Base-by-base conservation (phyloP, 2,888 invertebrate species). In the Campopleginae sp. region DNA sequence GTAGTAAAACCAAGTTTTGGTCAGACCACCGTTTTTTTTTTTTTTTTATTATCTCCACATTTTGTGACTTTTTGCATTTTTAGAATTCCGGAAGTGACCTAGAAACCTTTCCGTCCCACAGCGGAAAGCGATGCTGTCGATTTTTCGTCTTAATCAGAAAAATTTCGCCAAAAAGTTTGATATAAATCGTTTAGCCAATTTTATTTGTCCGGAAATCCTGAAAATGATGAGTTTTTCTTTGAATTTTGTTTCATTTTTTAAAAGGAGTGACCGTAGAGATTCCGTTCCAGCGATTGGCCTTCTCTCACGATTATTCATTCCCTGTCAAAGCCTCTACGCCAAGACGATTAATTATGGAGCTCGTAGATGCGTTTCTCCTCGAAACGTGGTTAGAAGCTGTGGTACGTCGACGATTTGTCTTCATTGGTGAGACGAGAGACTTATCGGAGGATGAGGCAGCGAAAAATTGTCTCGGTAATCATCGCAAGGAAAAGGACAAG, bases 331-430 rank as follows among this genome's bases (percentile, higher is more conserved):
- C 76, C 61, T 70, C 48, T 58, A 68, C 74, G 71, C n/a, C 48
- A 65, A 61, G 84, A 89, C 90, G 89, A 92, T 92, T 92, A 92
- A 92, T 92, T 91, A 91, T 88, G 48, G 71, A 70, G 81, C 79
- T 68, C 70, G 88, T 88, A 83, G 74, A 74, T 46, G 72, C 63
- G 76, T 61, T 79, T 78, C 61, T 68, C 46, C 46, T 46, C 14
- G 33, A 48, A 79, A 63, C 46, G 44, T 19, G 68, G 86, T 88
- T 89, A 91, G 90, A 91, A 90, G 88, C 88, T 89, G 88, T 78
- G 88, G 87, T 87, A 86, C 87, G 86, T 78, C 87, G 84, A 88
- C 91, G 88, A 92, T 92, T 92, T 92, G 91, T 92, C 92, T 92
- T 91, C 91, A 91, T 92, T 91, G 89, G 87, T 86, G 88, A 87